Evolutionary conservation across 2,797 vertebrate species (phyloP), one percentile per base, ranked within the genome.

Genomic region (Scyliorhinus canicula): DNA sequence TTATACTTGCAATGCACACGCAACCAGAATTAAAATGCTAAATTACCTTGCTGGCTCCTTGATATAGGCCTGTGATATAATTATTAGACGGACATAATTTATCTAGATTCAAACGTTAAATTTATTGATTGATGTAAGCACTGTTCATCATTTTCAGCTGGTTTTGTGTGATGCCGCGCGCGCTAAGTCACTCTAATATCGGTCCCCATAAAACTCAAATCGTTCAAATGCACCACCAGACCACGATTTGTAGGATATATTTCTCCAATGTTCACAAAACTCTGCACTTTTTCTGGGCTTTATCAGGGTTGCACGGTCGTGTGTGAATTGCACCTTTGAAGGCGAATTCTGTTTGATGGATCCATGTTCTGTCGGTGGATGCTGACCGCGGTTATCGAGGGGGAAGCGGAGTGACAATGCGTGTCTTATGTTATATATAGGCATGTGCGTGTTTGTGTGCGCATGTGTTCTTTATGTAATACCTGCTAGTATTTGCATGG

Each of bases 21-120:
- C 26, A 93, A 47, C 63, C 65, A 69, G 65, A 69, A 93, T 71
- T 69, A 47, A 93, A 69, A 93, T 71, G 93, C 67, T 93, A 93
- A 93, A 93, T 93, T 93, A 93, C 26, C 50, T 71, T 93, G n/a
- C 40, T 50, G 24, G 21, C 31, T 93, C 93, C 47, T 93, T 67
- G 93, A 60, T 90, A 35, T 44, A 84, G 44, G 47, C 50, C 24
- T 52, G 24, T 28, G 82, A 85, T 85, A 26, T n/a, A n/a, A 12
- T 90, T n/a, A 90, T 88, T n/a, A 16, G 57, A 69, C 69, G 60
- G 21, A 3, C 60, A 67, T 31, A 26, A 69, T 69, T 71, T 19
- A 50, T 31, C 65, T 44, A 14, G 19, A 93, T 93, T 47, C 69
- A 35, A 44, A 47, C 12, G 14, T 50, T 93, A 28, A 67, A 71